phyloP scores from a whole-genome alignment of 2,888 invertebrate species.

The Parasteatoda lunata region DNA sequence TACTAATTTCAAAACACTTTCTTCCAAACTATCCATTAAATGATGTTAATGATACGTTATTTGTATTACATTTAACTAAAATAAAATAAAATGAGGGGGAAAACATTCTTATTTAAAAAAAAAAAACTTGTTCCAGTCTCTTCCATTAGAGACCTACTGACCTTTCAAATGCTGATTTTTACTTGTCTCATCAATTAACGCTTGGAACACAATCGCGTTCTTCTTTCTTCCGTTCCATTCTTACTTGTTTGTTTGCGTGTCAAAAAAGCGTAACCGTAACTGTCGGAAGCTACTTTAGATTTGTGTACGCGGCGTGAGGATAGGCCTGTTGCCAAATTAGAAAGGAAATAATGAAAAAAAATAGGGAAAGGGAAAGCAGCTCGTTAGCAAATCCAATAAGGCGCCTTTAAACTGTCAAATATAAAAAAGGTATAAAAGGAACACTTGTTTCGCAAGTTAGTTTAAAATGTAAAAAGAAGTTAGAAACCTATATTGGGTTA shows the following conservation, averaged over 20 bases:
- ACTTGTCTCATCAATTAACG: constrained; percentile 10
- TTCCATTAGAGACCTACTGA: background rate
- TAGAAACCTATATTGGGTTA: no score
- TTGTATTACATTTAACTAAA: no score
- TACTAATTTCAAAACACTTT: no score
- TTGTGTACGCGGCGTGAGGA: background rate
- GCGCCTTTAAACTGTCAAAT: background rate
- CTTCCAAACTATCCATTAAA: no score
- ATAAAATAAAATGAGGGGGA: background rate
- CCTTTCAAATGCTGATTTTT: background rate
- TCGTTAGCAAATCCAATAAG: constrained; percentile 14
- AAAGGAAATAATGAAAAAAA: background rate
- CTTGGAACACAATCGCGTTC: background rate
- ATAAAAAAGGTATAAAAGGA: background rate
- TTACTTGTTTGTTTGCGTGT: background rate
- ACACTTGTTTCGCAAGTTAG: no score
- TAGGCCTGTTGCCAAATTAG: constrained; percentile 11
- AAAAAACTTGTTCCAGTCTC: background rate
- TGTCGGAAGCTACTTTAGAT: background rate
- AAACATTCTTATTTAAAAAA: background rate
- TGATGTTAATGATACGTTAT: no score
- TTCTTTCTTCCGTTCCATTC: background rate
- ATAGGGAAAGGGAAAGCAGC: background rate
- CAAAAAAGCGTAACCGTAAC: background rate
- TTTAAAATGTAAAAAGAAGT: no score